A percentile compares a stretch with the other conserved stretches of the same genome.
These are phyloP conservation scores for Xerus rutilus DNA, from an alignment of 2,797 vertebrate species.

Conservation along the genomic window DNA sequence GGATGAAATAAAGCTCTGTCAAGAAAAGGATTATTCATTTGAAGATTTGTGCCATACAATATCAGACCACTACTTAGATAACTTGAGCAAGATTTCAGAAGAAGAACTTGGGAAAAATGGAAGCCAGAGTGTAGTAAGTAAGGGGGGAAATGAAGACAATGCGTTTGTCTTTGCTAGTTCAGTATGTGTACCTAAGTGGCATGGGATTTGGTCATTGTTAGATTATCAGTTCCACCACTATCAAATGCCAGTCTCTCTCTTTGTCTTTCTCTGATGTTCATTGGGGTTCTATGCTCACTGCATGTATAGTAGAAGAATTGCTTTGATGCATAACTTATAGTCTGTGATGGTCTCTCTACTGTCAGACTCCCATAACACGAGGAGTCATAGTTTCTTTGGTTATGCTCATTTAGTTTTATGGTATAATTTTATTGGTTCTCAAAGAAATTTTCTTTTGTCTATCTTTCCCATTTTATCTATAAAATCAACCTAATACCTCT, in stretches of 20 bases:
- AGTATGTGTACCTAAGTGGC: neutral
- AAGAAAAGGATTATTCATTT: conserved; percentile 97
- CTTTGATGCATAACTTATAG: neutral
- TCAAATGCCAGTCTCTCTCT: neutral
- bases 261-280: neutral
- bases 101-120: conserved; percentile 93
- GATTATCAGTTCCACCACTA: neutral
- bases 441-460: conserved; percentile 16
- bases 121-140: conserved; percentile 93
- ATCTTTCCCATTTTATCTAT: neutral
- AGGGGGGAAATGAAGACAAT: conserved; percentile 73
- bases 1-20: conserved; percentile 97
- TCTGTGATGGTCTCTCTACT: neutral
- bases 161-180: conserved; percentile 36
- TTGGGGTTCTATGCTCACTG: neutral
- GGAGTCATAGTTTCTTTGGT: conserved; percentile 19
- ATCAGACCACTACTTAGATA: conserved; percentile 96
- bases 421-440: neutral
- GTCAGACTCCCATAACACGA: neutral
- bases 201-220: neutral
- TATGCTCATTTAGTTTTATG: conserved; percentile 31
- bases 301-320: neutral
- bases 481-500: neutral
- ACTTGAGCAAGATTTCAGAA: conserved; percentile 94
- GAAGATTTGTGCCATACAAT: conserved; percentile 98